Conservation (phyloP, 1,140 invertebrate genomes). For the Drosophila obscura region DNA sequence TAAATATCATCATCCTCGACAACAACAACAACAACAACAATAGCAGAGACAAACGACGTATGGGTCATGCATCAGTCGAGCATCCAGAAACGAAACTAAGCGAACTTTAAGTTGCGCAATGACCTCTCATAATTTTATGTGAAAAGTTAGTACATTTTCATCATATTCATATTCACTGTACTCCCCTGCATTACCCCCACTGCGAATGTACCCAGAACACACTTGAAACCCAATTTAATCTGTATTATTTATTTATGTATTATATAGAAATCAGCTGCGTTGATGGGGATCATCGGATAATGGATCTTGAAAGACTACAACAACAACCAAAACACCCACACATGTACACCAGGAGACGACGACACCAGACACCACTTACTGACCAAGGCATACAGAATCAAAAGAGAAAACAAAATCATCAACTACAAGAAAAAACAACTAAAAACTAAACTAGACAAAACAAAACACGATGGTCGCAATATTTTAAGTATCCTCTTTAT, state of each 20-base stretch:
- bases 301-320: slow-evolving; percentile 15
- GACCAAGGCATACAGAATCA: slow-evolving; percentile 65
- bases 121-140: slow-evolving; percentile 74
- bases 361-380: slow-evolving; percentile 33
- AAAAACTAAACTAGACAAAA: slow-evolving; percentile 52
- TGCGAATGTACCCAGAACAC: not conserved
- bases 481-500: slow-evolving; percentile 77
- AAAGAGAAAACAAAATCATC: slow-evolving; percentile 39
- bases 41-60: slow-evolving; percentile 32
- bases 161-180: slow-evolving; percentile 15
- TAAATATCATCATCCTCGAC: slow-evolving; percentile 18
- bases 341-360: slow-evolving; percentile 6
- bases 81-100: slow-evolving; percentile 45
- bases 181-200: slow-evolving; percentile 19
- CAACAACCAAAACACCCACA: slow-evolving; percentile 20
- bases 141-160: slow-evolving; percentile 70
- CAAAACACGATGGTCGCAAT: slow-evolving; percentile 78
- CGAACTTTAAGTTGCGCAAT: slow-evolving; percentile 75
- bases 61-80: slow-evolving; percentile 6
- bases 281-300: slow-evolving; percentile 35
- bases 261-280: slow-evolving; percentile 76
- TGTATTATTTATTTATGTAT: not conserved
- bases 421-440: slow-evolving; percentile 46
- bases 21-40: slow-evolving; percentile 42
- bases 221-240: not conserved